Evolutionary conservation across 2,797 vertebrate genomes (phyloP).

Genomic region (Oryzias sinensis): DNA sequence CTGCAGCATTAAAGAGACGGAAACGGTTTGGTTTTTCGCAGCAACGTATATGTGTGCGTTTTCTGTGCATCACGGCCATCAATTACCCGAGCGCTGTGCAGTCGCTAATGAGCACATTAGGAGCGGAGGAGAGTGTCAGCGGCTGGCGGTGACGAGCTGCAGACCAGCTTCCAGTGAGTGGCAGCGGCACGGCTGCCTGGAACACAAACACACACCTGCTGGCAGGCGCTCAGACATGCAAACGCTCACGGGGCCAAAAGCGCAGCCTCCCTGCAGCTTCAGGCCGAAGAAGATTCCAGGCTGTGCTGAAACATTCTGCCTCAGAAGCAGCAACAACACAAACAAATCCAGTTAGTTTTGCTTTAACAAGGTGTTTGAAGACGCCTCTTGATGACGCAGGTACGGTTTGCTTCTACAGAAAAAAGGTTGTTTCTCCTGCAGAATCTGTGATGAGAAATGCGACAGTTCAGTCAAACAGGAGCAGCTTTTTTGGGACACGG

Average conservation of each 20-base stretch:
- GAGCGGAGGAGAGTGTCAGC: constrained; percentile 71
- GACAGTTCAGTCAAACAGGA: too few relatives aligned
- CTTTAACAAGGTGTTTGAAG: too few relatives aligned
- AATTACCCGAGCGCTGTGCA: constrained; percentile 70
- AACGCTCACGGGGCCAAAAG: constrained; percentile 48
- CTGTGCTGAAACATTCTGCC: constrained; percentile 9
- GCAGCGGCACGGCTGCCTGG: constrained; percentile 77
- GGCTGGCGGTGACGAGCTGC: constrained; percentile 83
- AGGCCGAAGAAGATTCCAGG: constrained; percentile 12
- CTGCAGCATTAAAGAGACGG: constrained; percentile 97
- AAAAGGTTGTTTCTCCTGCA: too few relatives aligned
- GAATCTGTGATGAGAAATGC: too few relatives aligned
- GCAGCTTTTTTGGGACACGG: too few relatives aligned
- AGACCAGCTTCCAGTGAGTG: constrained; percentile 85
- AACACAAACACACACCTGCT: constrained; percentile 59
- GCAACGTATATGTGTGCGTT: constrained; percentile 71
- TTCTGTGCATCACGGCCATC: constrained; percentile 69
- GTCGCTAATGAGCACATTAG: constrained; percentile 77
- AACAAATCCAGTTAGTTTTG: too few relatives aligned
- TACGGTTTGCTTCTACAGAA: too few relatives aligned
- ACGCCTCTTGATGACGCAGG: too few relatives aligned
- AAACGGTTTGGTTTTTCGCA: constrained; percentile 91
- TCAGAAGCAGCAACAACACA: constrained; percentile 15
- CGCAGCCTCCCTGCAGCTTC: constrained; percentile 30
- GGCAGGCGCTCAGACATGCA: constrained; percentile 34